Evolutionary conservation across 2,888 invertebrate species (phyloP).

Genomic region (Drepanosiphum platanoidis): DNA sequence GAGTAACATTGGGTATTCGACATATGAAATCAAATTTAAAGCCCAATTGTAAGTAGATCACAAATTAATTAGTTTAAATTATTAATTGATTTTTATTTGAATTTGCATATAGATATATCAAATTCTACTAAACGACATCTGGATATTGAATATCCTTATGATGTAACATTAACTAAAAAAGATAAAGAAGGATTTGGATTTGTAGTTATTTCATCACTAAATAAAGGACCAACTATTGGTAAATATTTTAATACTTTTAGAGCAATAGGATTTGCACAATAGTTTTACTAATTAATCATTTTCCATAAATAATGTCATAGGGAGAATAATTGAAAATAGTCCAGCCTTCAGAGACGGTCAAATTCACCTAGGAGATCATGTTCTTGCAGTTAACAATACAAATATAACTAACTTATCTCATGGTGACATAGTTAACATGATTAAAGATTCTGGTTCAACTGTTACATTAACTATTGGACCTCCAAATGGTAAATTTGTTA

Average conservation of each 20-base stretch:
- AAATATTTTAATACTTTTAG: slow-evolving; percentile 64
- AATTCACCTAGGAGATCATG: slow-evolving; percentile 92
- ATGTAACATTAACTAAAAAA: slow-evolving; percentile 88
- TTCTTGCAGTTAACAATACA: slow-evolving; percentile 92
- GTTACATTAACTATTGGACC: slow-evolving; percentile 85
- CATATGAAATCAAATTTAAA: slow-evolving; percentile 68
- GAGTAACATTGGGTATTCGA: slow-evolving; percentile 82
- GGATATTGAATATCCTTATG: slow-evolving; percentile 75
- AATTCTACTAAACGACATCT: slow-evolving; percentile 34
- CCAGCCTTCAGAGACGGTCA: slow-evolving; percentile 94
- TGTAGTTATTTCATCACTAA: slow-evolving; percentile 96
- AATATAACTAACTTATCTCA: slow-evolving; percentile 92
- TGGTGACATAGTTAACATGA: slow-evolving; percentile 95
- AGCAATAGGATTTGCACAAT: background rate
- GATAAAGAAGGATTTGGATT: slow-evolving; percentile 99
- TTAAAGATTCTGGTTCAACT: slow-evolving; percentile 93
- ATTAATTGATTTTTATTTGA: background rate
- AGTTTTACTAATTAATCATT: background rate
- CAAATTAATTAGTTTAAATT: background rate
- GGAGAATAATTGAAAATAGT: slow-evolving; percentile 92
- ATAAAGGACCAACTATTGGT: slow-evolving; percentile 90
- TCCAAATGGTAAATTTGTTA: slow-evolving; percentile 67
- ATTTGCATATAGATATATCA: slow-evolving; percentile 27
- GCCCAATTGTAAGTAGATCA: slow-evolving; percentile 49
- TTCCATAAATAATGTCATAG: slow-evolving; percentile 69